Percentiles rank a stretch among this genome's conserved stretches.
phyloP scores from a whole-genome alignment of 2,113 vertebrate species.

The Panurus biarmicus region DNA sequence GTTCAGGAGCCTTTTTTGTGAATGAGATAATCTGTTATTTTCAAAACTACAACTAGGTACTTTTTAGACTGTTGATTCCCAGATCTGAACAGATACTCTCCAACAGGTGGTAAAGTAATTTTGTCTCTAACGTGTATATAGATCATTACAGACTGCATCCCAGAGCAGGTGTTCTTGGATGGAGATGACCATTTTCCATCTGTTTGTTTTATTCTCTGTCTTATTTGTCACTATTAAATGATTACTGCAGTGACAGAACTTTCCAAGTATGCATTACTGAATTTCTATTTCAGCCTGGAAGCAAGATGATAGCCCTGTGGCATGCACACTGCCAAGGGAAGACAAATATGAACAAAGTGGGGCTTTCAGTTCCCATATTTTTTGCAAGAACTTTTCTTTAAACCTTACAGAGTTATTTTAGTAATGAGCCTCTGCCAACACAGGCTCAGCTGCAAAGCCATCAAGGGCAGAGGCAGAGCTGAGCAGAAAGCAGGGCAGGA shows the following conservation, averaged over 20 bases:
- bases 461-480: not conserved
- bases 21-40: constrained; percentile 58
- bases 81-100: constrained; percentile 15
- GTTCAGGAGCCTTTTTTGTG: constrained; percentile 16
- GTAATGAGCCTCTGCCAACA: not conserved
- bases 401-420: not conserved
- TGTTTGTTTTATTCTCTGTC: constrained; percentile 57
- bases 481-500: not conserved
- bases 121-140: constrained; percentile 11
- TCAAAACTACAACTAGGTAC: not conserved
- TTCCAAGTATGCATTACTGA: constrained; percentile 56
- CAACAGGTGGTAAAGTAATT: constrained; percentile 44
- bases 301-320: constrained; percentile 49
- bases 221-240: constrained; percentile 52
- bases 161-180: constrained; percentile 41
- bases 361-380: constrained; percentile 40
- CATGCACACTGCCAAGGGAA: not conserved
- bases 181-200: constrained; percentile 49
- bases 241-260: constrained; percentile 58
- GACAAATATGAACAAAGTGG: constrained; percentile 32
- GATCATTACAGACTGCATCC: constrained; percentile 34
- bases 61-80: constrained; percentile 11
- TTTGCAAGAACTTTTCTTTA: constrained; percentile 34
- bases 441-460: not conserved
- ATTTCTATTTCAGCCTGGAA: constrained; percentile 63